Percentiles rank a stretch among this genome's conserved stretches.
Conservation (phyloP, 2,888 invertebrate genomes). For the Drosophila borborema region DNA sequence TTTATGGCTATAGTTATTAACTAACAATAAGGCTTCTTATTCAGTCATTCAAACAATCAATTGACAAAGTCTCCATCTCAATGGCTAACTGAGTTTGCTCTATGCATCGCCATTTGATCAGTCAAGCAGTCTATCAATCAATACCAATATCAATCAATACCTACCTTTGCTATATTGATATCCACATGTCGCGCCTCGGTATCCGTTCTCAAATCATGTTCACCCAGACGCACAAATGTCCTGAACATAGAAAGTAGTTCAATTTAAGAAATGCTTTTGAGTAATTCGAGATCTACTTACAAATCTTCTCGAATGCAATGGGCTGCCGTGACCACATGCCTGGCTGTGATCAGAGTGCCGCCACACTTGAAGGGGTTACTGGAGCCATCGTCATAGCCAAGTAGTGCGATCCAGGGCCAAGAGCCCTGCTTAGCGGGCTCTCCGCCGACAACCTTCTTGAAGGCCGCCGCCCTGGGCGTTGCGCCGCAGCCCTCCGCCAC, state of each 20-base stretch:
- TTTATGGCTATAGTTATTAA: no score
- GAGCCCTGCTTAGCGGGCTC: conserved; percentile 88
- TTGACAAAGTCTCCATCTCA: not conserved
- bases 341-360: conserved; percentile 86
- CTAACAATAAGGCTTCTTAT: not conserved
- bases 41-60: not conserved
- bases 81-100: not conserved
- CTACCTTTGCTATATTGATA: conserved; percentile 86
- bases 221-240: conserved; percentile 89
- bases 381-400: conserved; percentile 88
- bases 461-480: conserved; percentile 86
- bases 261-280: not conserved
- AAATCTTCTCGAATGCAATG: conserved; percentile 81
- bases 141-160: no score
- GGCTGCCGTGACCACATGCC: conserved; percentile 89
- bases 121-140: not conserved
- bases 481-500: conserved; percentile 88
- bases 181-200: conserved; percentile 87
- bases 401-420: conserved; percentile 92
- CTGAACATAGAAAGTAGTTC: conserved; percentile 45
- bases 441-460: conserved; percentile 90
- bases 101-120: not conserved
- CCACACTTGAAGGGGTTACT: conserved; percentile 83
- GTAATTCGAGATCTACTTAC: conserved; percentile 63
- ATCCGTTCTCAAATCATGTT: conserved; percentile 89